Evolutionary conservation across 1,140 invertebrate species (phyloP).

Genomic region (Zaprionus ghesquierei): DNA sequence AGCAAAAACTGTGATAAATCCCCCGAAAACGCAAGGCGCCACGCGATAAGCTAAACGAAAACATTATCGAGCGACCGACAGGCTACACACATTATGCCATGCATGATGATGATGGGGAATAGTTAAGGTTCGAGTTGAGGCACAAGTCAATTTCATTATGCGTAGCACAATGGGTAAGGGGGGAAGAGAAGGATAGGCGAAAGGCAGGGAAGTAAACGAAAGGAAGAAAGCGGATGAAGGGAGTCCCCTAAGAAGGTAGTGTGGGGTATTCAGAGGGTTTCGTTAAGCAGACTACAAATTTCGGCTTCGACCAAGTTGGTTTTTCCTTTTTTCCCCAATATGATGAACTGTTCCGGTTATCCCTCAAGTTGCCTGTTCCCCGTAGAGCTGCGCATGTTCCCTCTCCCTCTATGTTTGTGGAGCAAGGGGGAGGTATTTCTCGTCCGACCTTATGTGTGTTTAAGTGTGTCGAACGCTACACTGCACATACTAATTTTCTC

Average conservation of each 20-base stretch:
- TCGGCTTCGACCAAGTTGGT: background rate
- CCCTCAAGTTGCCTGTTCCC: background rate
- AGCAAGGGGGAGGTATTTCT: background rate
- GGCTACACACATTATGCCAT: background rate
- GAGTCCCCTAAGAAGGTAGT: background rate
- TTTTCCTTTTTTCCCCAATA: background rate
- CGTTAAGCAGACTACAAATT: background rate
- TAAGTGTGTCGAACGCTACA: conserved; percentile 19
- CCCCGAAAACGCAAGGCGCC: background rate
- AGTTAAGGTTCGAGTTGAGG: background rate
- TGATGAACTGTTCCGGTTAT: conserved; percentile 20
- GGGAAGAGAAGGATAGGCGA: background rate
- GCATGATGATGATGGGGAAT: background rate
- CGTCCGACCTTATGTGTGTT: conserved; percentile 6
- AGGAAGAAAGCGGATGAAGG: background rate
- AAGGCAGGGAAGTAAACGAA: background rate
- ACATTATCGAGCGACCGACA: background rate
- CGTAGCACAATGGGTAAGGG: conserved; percentile 15
- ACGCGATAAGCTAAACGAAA: background rate
- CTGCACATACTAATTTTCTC: conserved; percentile 39
- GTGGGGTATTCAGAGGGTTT: background rate
- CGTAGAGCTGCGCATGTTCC: background rate
- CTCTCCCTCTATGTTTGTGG: background rate
- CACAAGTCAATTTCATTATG: conserved; percentile 30
- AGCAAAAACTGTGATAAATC: background rate